Percentiles rank a stretch among this genome's conserved stretches.
These are phyloP conservation scores for Corythornis vintsioides DNA, from an alignment of 2,113 vertebrate genomes.

Conservation along the genomic window DNA sequence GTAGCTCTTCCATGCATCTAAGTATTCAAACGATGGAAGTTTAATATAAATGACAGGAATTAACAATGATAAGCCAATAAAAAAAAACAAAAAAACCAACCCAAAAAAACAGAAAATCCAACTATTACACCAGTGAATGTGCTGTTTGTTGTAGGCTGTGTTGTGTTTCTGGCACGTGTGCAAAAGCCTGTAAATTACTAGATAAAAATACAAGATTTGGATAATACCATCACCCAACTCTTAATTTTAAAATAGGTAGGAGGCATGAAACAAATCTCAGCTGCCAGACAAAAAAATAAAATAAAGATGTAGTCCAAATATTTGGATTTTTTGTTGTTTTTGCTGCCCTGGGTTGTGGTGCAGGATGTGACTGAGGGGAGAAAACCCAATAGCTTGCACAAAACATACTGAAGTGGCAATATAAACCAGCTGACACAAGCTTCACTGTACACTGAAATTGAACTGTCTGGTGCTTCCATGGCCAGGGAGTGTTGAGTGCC, in stretches of 20 bases:
- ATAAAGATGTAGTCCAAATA: not conserved
- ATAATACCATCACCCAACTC: not conserved
- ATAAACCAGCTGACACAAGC: conserved; percentile 64
- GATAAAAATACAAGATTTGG: conserved; percentile 25
- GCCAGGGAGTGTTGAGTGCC: conserved; percentile 38
- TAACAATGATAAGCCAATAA: not conserved
- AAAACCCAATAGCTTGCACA: conserved; percentile 27
- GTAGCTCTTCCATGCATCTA: conserved; percentile 43
- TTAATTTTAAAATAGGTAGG: conserved; percentile 21
- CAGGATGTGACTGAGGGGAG: conserved; percentile 24
- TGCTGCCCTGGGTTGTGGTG: not conserved
- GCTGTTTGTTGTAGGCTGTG: not conserved
- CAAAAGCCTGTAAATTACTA: conserved; percentile 42
- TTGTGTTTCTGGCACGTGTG: conserved; percentile 24
- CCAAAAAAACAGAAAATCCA: not conserved
- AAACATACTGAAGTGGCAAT: conserved; percentile 44
- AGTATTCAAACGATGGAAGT: conserved; percentile 33
- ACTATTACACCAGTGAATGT: conserved; percentile 3
- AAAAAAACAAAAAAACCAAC: not conserved
- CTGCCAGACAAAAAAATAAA: conserved; percentile 1
- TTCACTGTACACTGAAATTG: conserved; percentile 63
- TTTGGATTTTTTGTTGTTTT: not conserved
- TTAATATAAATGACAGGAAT: conserved; percentile 23
- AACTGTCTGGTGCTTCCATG: conserved; percentile 59
- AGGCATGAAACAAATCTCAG: conserved; percentile 43